Evolutionary conservation across 2,113 vertebrate species (phyloP).

Genomic region (Microtus pennsylvanicus): DNA sequence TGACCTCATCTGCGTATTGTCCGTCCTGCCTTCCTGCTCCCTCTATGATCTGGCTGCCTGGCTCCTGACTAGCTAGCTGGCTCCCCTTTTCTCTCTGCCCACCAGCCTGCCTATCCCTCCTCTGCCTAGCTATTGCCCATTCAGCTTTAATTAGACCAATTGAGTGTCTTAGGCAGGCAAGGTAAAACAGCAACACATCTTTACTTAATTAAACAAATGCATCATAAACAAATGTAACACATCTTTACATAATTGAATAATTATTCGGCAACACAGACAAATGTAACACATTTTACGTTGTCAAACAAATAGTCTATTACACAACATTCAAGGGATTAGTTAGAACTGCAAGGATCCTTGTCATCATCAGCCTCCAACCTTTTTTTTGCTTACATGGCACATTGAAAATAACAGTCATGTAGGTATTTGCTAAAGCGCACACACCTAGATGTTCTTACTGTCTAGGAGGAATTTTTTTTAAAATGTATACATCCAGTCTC

Average conservation of each 20-base stretch:
- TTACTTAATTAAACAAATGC: background rate
- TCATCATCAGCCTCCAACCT: background rate
- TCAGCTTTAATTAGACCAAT: background rate
- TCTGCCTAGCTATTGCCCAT: background rate
- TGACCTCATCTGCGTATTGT: background rate
- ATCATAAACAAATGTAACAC: too few species aligned
- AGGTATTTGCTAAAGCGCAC: conserved; percentile 20
- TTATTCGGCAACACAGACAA: too few species aligned
- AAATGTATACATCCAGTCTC: background rate
- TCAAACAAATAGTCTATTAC: background rate
- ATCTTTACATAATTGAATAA: too few species aligned
- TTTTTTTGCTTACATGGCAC: conserved; percentile 1
- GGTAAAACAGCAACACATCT: background rate
- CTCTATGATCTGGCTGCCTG: background rate
- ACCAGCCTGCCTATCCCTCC: background rate
- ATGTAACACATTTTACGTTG: too few species aligned
- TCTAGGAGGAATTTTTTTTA: background rate
- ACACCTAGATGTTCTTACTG: background rate
- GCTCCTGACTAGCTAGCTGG: background rate
- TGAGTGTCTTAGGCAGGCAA: background rate
- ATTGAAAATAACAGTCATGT: conserved; percentile 75
- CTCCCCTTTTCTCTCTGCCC: background rate
- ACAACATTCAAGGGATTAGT: conserved; percentile 31
- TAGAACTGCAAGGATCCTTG: background rate
- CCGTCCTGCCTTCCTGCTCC: background rate